A percentile compares a stretch with the other conserved stretches of the same genome.
Conservation (phyloP, 2,113 vertebrate species). For the Mormoops blainvillei region DNA sequence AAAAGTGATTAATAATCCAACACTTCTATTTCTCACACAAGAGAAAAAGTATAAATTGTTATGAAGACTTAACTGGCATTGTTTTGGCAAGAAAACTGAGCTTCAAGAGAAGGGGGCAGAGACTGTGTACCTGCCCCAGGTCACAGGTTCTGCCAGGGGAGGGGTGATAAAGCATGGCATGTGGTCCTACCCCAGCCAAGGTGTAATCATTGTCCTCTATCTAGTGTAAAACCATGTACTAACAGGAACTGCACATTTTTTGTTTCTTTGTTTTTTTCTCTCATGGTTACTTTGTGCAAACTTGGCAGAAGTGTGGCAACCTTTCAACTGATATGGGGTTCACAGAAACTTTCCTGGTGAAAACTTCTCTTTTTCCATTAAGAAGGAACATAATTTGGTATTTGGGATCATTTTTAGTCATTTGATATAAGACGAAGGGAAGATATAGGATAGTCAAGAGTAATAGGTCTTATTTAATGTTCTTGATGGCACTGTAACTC, state of each 20-base stretch:
- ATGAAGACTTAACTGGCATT: constrained; percentile 10
- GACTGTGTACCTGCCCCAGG: background rate
- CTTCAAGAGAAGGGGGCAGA: background rate
- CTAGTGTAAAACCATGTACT: background rate
- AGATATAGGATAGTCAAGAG: background rate
- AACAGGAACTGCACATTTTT: background rate
- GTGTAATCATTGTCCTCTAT: background rate
- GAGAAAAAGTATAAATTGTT: background rate
- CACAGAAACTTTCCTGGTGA: background rate
- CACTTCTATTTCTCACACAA: background rate
- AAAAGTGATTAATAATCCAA: background rate
- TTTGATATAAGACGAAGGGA: background rate
- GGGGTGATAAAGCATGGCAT: background rate
- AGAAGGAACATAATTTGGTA: background rate
- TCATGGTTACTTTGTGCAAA: background rate
- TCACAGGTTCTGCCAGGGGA: background rate
- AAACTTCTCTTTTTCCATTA: background rate
- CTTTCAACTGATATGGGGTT: background rate
- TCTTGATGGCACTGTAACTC: background rate
- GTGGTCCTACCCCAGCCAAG: background rate
- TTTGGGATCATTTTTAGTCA: background rate
- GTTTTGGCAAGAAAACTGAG: background rate
- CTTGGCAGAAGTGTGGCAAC: background rate
- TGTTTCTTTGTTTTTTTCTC: background rate
- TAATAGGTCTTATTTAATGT: background rate